phyloP scores from a whole-genome alignment of 2,113 vertebrate species.

The Larimichthys crocea region DNA sequence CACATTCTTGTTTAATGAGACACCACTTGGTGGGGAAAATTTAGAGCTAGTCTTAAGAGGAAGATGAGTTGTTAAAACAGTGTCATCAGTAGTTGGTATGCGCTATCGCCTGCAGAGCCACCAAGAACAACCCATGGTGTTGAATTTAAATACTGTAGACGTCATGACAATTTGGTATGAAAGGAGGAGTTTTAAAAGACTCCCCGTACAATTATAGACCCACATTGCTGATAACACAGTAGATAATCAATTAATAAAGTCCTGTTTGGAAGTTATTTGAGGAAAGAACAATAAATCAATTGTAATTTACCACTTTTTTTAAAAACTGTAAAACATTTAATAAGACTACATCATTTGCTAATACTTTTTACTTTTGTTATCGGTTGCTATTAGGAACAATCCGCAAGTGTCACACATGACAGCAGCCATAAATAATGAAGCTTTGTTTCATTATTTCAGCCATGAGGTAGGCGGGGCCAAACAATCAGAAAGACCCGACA shows the following conservation, averaged over 20 bases:
- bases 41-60: not conserved
- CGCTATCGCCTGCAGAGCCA: not conserved
- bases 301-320: too few species aligned
- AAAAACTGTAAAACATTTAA: too few species aligned
- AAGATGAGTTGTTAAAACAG: not conserved
- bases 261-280: not conserved
- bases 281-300: too few species aligned
- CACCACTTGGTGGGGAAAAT: not conserved
- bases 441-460: too few species aligned
- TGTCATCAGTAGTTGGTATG: not conserved
- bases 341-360: too few species aligned
- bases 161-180: not conserved
- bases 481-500: too few species aligned
- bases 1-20: constrained; percentile 26
- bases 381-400: not conserved
- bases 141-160: constrained; percentile 7
- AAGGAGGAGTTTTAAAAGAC: not conserved
- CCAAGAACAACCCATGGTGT: not conserved
- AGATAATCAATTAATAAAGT: not conserved
- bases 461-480: too few species aligned
- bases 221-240: not conserved
- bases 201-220: not conserved
- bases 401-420: not conserved
- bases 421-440: not conserved
- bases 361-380: too few species aligned